Evolutionary conservation across 2,888 invertebrate genomes (phyloP).

Genomic region (Pammene aurita): DNA sequence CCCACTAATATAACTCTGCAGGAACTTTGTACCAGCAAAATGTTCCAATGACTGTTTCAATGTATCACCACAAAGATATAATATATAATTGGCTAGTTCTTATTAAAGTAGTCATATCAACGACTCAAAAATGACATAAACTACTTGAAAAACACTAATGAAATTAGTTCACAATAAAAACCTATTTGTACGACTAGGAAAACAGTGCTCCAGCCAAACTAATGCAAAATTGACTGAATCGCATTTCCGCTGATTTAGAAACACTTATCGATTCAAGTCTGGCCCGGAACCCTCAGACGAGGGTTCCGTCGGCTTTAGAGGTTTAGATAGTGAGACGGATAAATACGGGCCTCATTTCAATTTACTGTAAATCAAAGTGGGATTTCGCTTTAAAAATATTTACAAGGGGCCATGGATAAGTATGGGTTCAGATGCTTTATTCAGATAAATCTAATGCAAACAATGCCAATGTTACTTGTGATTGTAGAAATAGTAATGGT

Average conservation of each 20-base stretch:
- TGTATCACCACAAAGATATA: too few species aligned
- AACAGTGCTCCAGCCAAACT: too few species aligned
- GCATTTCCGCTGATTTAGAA: conserved; percentile 1
- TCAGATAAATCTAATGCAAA: not conserved
- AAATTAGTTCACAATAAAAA: too few species aligned
- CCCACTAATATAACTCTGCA: too few species aligned
- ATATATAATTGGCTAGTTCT: too few species aligned
- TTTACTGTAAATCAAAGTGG: conserved; percentile 23
- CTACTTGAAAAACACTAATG: too few species aligned
- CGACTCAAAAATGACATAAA: too few species aligned
- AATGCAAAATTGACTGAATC: too few species aligned
- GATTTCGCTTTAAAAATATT: conserved; percentile 21
- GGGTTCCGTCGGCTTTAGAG: conserved; percentile 12
- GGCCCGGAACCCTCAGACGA: not conserved
- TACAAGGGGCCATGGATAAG: not conserved
- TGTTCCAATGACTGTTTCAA: too few species aligned
- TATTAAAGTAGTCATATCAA: too few species aligned
- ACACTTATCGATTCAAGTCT: conserved; percentile 18
- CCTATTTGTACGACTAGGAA: too few species aligned
- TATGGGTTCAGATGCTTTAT: not conserved
- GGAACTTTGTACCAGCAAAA: too few species aligned
- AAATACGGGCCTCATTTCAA: conserved; percentile 26
- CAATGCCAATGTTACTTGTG: not conserved
- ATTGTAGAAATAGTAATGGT: not conserved
- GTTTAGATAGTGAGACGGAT: conserved; percentile 24